A percentile compares a stretch with the other conserved stretches of the same genome.
phyloP scores from a whole-genome alignment of 2,113 vertebrate species.

The Tenrec ecaudatus region DNA sequence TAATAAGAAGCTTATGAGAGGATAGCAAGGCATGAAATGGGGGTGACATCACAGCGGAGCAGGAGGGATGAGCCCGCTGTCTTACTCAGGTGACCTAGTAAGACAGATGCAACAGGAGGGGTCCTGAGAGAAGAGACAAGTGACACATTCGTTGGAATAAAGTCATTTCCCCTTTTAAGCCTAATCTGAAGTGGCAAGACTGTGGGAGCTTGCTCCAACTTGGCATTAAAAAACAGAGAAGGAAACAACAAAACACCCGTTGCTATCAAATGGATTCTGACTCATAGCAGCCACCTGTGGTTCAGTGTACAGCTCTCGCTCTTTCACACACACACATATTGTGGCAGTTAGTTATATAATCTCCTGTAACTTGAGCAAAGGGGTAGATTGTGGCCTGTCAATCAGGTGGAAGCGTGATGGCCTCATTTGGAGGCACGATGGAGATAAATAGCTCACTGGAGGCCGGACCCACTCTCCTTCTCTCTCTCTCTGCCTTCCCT shows the following conservation, averaged over 20 bases:
- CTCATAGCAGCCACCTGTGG: not conserved
- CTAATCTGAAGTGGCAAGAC: constrained; percentile 68
- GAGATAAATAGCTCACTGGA: no score
- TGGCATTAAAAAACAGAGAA: not conserved
- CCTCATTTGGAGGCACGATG: no score
- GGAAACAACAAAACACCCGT: not conserved
- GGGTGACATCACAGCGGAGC: not conserved
- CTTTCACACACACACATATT: no score
- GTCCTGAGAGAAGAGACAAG: constrained; percentile 29
- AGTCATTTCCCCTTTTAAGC: constrained; percentile 68
- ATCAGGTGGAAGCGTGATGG: no score
- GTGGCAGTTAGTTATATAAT: no score
- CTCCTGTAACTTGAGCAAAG: no score
- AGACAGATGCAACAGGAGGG: constrained; percentile 30
- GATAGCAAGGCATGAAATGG: not conserved
- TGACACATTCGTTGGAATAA: constrained; percentile 65
- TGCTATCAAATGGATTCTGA: not conserved
- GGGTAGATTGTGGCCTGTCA: no score
- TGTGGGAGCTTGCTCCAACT: not conserved
- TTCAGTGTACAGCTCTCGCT: no score
- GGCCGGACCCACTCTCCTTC: no score
- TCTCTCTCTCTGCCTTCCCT: no score
- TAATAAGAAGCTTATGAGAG: constrained; percentile 57
- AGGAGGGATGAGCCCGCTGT: not conserved
- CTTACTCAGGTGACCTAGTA: not conserved